Evolutionary conservation across 2,888 invertebrate genomes (phyloP).

Genomic region (Orthosia gothica): DNA sequence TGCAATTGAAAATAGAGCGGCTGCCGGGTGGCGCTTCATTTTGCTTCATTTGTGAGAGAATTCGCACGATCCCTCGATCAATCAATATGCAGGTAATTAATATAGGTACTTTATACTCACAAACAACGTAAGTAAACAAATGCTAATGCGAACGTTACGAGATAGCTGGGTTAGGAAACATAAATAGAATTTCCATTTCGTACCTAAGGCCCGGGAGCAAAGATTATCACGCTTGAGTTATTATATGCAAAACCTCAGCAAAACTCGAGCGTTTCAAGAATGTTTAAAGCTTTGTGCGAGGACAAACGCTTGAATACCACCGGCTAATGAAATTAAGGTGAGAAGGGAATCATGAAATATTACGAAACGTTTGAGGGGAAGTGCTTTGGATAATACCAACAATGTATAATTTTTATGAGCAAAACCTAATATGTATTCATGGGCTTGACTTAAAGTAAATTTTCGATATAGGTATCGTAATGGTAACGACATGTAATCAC

Average conservation of each 20-base stretch:
- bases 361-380: conserved; percentile 33
- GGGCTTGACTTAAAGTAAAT: conserved; percentile 22
- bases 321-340: conserved; percentile 69
- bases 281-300: conserved; percentile 71
- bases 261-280: conserved; percentile 72
- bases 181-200: conserved; percentile 75
- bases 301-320: conserved; percentile 65
- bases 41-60: conserved; percentile 39
- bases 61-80: conserved; percentile 25
- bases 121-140: conserved; percentile 61
- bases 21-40: conserved; percentile 24
- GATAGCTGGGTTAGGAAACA: conserved; percentile 70
- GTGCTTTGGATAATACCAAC: conserved; percentile 7
- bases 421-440: conserved; percentile 24
- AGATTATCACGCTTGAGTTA: conserved; percentile 79
- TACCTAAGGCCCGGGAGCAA: conserved; percentile 70
- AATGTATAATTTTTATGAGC: conserved; percentile 19
- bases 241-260: conserved; percentile 76
- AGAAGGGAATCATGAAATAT: conserved; percentile 56
- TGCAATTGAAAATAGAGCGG: conserved; percentile 37
- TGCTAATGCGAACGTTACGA: conserved; percentile 66
- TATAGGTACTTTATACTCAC: conserved; percentile 43
- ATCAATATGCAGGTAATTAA: conserved; percentile 59
- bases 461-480: conserved; percentile 36
- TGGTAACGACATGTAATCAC: conserved; percentile 39